A percentile compares a stretch with the other conserved stretches of the same genome.
Conservation (phyloP, 1,140 invertebrate genomes). For the Zaprionus ghesquierei region DNA sequence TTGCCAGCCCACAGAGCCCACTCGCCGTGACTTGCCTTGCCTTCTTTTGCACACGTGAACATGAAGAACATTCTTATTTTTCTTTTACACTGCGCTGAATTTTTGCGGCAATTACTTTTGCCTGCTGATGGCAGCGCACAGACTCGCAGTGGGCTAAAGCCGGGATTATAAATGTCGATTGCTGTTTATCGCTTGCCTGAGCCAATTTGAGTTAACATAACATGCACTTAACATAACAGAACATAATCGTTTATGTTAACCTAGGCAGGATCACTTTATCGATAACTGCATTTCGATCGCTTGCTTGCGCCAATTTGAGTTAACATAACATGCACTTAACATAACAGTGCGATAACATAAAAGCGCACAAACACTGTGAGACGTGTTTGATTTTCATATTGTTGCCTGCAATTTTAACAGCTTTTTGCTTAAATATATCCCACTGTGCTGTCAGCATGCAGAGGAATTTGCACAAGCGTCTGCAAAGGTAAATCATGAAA, state of each 20-base stretch:
- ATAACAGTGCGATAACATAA: too few relatives aligned
- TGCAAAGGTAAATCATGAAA: slow-evolving; percentile 51
- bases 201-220: too few relatives aligned
- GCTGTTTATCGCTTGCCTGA: too few relatives aligned
- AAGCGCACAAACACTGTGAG: too few relatives aligned
- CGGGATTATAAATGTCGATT: too few relatives aligned
- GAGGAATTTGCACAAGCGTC: slow-evolving; percentile 32
- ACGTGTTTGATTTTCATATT: too few relatives aligned
- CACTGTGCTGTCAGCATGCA: slow-evolving; percentile 20
- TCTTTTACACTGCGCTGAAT: slow-evolving; percentile 36
- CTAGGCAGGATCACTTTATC: too few relatives aligned
- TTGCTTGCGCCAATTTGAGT: too few relatives aligned
- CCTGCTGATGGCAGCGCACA: slow-evolving; percentile 31
- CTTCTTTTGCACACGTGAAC: not conserved
- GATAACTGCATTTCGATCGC: too few relatives aligned
- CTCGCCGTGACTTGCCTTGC: not conserved
- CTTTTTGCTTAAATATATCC: not conserved
- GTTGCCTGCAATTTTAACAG: not conserved
- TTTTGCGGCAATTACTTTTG: slow-evolving; percentile 64
- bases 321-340: too few relatives aligned
- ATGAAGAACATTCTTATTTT: not conserved
- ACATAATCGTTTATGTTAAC: too few relatives aligned
- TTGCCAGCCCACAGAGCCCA: slow-evolving; percentile 28
- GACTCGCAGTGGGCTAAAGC: not conserved
- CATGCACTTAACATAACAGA: too few relatives aligned